A percentile compares a stretch with the other conserved stretches of the same genome.
These are phyloP conservation scores for Peromyscus melanophrys DNA, from an alignment of 2,797 vertebrate genomes.

Conservation along the genomic window DNA sequence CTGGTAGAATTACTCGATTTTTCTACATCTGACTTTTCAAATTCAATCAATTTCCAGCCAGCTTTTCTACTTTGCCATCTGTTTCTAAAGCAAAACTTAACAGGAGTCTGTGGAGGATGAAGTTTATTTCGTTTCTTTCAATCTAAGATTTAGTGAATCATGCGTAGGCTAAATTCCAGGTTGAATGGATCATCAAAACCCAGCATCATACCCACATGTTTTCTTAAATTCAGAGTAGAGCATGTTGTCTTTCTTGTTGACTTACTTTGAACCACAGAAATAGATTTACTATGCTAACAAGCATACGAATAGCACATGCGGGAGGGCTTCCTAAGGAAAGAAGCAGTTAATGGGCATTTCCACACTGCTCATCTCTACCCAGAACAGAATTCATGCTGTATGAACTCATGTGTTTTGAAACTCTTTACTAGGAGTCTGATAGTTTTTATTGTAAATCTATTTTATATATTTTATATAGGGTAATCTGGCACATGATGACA, in stretches of 20 bases:
- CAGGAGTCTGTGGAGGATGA: conserved; percentile 67
- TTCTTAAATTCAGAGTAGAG: conserved; percentile 77
- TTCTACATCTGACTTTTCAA: conserved; percentile 77
- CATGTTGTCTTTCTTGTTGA: conserved; percentile 76
- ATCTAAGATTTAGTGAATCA: conserved; percentile 83
- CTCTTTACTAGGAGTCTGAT: conserved; percentile 71
- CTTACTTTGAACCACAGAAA: conserved; percentile 81
- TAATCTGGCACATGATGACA: conserved; percentile 42
- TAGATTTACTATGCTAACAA: conserved; percentile 80
- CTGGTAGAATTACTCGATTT: conserved; percentile 71
- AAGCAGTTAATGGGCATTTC: conserved; percentile 85
- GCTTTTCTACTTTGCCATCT: conserved; percentile 79
- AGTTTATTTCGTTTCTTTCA: conserved; percentile 79
- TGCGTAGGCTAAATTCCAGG: conserved; percentile 82
- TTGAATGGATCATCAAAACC: conserved; percentile 79
- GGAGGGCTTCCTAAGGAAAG: conserved; percentile 72
- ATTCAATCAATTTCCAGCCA: conserved; percentile 81
- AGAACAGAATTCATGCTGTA: conserved; percentile 77
- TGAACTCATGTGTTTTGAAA: conserved; percentile 83
- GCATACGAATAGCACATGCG: conserved; percentile 60
- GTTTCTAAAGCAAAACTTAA: conserved; percentile 76
- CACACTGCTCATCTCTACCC: conserved; percentile 72
- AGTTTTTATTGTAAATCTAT: conserved; percentile 72
- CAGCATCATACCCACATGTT: conserved; percentile 73
- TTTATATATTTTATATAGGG: conserved; percentile 66